Evolutionary conservation across 2,888 invertebrate species (phyloP).

Genomic region (Drosophila mayaguana): DNA sequence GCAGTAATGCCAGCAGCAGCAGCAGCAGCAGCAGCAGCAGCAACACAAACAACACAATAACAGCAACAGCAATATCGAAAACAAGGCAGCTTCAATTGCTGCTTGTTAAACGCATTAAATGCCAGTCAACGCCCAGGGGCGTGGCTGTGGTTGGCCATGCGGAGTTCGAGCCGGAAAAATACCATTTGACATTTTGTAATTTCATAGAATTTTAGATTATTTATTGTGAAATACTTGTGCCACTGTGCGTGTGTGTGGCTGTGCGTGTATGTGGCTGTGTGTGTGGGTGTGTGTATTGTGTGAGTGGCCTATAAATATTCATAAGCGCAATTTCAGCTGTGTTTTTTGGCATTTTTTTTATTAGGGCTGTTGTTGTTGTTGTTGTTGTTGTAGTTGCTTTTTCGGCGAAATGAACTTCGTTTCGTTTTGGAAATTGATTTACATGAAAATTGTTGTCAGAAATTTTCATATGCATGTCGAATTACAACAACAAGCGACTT

Average conservation of each 20-base stretch:
- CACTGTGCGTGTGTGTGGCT: constrained; percentile 11
- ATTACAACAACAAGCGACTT: constrained; percentile 35
- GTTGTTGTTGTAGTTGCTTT: constrained; percentile 20
- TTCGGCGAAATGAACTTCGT: constrained; percentile 68
- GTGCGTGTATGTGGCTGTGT: background rate
- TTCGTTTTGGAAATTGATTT: constrained; percentile 75
- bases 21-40: background rate
- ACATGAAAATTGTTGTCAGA: constrained; percentile 66
- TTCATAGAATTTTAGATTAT: constrained; percentile 78
- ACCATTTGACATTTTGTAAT: constrained; percentile 76
- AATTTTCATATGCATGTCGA: constrained; percentile 43
- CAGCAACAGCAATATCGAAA: background rate
- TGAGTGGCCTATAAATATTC: constrained; percentile 73
- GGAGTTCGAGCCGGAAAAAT: constrained; percentile 37
- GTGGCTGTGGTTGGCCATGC: constrained; percentile 11
- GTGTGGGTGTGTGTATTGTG: constrained; percentile 16
- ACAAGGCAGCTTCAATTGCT: constrained; percentile 24
- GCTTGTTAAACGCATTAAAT: constrained; percentile 37
- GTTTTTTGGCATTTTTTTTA: constrained; percentile 18
- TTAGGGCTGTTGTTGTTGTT: background rate
- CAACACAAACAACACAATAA: background rate
- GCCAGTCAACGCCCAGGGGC: constrained; percentile 15
- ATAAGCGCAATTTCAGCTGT: constrained; percentile 66
- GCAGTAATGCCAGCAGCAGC: constrained; percentile 1
- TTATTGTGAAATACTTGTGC: constrained; percentile 59